Conservation (phyloP, 2,113 vertebrate species). For the Sula dactylatra region DNA sequence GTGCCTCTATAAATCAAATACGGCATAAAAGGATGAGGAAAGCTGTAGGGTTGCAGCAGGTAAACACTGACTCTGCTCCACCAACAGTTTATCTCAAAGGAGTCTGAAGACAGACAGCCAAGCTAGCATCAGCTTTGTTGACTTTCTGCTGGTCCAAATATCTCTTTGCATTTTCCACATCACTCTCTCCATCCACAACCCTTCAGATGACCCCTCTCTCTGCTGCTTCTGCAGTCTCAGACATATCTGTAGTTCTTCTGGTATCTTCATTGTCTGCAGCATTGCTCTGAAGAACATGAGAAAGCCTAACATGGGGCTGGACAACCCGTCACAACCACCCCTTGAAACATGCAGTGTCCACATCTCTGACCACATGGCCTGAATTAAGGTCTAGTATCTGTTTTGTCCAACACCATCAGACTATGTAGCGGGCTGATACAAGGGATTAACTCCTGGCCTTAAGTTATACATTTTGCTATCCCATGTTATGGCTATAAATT, state of each 20-base stretch:
- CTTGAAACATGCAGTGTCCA: not conserved
- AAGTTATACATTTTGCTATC: not conserved
- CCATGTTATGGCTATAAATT: not conserved
- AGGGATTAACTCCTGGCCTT: not conserved
- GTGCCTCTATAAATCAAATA: constrained; percentile 47
- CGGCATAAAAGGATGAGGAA: constrained; percentile 19
- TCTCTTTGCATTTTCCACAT: not conserved
- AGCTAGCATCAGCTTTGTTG: not conserved
- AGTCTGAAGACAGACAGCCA: not conserved
- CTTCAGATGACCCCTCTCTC: not conserved
- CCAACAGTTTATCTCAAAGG: not conserved
- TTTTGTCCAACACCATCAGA: not conserved
- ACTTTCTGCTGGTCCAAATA: not conserved
- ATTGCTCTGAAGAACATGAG: not conserved
- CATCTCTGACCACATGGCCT: not conserved
- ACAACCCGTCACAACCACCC: not conserved
- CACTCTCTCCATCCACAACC: not conserved
- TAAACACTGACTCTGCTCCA: not conserved
- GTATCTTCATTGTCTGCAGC: not conserved
- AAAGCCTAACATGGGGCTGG: not conserved
- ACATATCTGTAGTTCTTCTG: not conserved
- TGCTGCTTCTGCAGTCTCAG: not conserved
- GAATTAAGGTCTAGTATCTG: not conserved
- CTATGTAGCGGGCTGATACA: not conserved
- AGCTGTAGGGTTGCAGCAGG: not conserved